Evolutionary conservation across 2,797 vertebrate genomes (phyloP).

Genomic region (Basileuterus tristriatus): DNA sequence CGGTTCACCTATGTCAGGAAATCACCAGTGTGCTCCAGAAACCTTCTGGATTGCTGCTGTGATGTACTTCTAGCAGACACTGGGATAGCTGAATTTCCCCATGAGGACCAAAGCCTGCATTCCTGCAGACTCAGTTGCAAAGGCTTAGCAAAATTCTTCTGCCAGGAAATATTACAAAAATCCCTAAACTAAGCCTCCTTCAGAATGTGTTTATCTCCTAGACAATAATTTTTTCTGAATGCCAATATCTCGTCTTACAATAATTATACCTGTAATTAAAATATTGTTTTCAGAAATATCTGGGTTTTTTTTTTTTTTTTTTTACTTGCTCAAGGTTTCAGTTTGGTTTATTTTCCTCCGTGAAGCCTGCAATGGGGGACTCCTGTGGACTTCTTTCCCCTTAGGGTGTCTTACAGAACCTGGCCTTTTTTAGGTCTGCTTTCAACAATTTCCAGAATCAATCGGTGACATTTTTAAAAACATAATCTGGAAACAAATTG

Average conservation of each 20-base stretch:
- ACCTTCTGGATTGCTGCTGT: not conserved
- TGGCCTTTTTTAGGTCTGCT: not conserved
- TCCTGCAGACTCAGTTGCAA: not conserved
- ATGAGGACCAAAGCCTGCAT: not conserved
- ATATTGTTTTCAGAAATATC: not conserved
- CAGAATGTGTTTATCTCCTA: not conserved
- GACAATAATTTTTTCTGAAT: not conserved
- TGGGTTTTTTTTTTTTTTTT: not conserved
- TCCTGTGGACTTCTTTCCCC: not conserved
- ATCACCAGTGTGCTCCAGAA: not conserved
- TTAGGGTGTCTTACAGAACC: not conserved
- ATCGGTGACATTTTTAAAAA: not conserved
- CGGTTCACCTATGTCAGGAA: not conserved
- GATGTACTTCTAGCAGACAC: not conserved
- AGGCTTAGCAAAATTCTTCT: not conserved
- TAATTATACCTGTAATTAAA: not conserved
- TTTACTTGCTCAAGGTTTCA: fast-evolving
- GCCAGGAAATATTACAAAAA: not conserved
- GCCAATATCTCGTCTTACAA: not conserved
- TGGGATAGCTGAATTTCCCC: not conserved
- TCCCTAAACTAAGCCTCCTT: not conserved
- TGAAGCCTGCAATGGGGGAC: not conserved
- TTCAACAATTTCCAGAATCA: not conserved
- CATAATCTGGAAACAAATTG: constrained; percentile 2
- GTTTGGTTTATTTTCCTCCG: not conserved